Percentiles rank a stretch among this genome's conserved stretches.
phyloP scores from a whole-genome alignment of 2,888 invertebrate genomes.

The Pardosa pseudoannulata region DNA sequence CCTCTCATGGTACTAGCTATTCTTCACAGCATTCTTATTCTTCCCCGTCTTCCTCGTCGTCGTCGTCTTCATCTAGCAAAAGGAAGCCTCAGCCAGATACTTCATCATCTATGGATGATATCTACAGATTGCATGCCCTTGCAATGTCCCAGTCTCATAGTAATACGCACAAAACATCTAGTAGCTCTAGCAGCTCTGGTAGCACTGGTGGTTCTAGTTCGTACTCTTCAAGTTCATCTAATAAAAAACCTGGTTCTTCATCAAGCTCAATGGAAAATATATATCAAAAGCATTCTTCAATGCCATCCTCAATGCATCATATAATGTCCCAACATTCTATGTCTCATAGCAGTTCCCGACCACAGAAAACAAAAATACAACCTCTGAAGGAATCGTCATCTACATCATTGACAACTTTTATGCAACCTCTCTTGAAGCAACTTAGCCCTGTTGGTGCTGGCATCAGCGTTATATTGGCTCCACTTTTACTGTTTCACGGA shows the following conservation, averaged over 20 bases:
- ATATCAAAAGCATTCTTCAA: constrained; percentile 56
- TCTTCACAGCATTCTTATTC: neutral
- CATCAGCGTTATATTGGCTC: constrained; percentile 54
- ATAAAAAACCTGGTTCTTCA: neutral
- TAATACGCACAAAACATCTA: constrained; percentile 7
- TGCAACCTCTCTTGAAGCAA: constrained; percentile 66
- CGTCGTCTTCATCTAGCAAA: neutral
- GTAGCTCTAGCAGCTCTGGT: neutral
- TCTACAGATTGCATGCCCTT: constrained; percentile 46
- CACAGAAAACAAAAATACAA: neutral
- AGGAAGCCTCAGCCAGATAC: neutral
- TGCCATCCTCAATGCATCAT: constrained; percentile 64
- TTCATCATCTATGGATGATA: constrained; percentile 54
- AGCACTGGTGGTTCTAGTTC: neutral
- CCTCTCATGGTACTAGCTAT: no score
- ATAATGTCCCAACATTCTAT: constrained; percentile 57
- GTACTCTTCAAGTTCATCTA: neutral
- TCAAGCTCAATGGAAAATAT: constrained; percentile 43
- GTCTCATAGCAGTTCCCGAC: neutral
- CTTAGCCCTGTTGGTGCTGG: constrained; percentile 65
- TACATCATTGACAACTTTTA: constrained; percentile 29
- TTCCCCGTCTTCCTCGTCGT: neutral
- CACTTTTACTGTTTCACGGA: constrained; percentile 58
- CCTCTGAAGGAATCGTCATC: neutral
- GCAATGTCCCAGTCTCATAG: constrained; percentile 39